Percentiles rank a stretch among this genome's conserved stretches.
Conservation (phyloP, 2,113 vertebrate genomes). For the Sinocyclocheilus anophthalmus region DNA sequence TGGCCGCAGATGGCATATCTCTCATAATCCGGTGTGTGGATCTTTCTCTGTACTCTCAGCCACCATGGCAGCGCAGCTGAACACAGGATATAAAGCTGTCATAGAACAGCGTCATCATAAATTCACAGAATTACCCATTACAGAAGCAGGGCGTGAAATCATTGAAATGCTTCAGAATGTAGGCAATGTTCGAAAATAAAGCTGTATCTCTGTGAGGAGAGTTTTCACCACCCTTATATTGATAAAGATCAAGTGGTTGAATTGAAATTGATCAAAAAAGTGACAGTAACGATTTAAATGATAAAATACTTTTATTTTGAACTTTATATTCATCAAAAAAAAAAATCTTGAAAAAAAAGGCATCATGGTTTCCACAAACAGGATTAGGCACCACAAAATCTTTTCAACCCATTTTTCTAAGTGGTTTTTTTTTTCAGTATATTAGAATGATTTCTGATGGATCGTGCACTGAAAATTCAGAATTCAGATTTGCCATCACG, state of each 20-base stretch:
- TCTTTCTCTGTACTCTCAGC: slow-evolving; percentile 58
- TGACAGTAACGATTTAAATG: not conserved
- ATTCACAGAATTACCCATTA: slow-evolving; percentile 41
- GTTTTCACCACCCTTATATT: slow-evolving; percentile 16
- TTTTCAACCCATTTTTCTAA: too few species aligned
- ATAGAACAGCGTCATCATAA: slow-evolving; percentile 8
- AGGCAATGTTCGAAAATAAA: slow-evolving; percentile 36
- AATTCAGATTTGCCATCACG: not conserved
- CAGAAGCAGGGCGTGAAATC: slow-evolving; percentile 44
- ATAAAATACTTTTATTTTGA: too few species aligned
- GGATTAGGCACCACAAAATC: too few species aligned
- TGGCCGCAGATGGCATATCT: slow-evolving; percentile 58
- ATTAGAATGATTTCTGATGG: too few species aligned
- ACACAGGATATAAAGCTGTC: slow-evolving; percentile 47
- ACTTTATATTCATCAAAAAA: too few species aligned
- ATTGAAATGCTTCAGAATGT: not conserved
- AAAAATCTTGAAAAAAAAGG: too few species aligned
- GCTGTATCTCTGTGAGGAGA: not conserved
- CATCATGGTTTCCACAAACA: too few species aligned
- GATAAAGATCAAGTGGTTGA: not conserved
- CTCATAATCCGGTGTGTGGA: slow-evolving; percentile 56
- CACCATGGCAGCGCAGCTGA: slow-evolving; percentile 50
- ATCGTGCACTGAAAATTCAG: not conserved
- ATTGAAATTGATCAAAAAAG: not conserved
- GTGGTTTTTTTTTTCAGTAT: too few species aligned